These are phyloP conservation scores for Microcebus griseorufus DNA, from an alignment of 2,113 vertebrate species.

Conservation along the genomic window DNA sequence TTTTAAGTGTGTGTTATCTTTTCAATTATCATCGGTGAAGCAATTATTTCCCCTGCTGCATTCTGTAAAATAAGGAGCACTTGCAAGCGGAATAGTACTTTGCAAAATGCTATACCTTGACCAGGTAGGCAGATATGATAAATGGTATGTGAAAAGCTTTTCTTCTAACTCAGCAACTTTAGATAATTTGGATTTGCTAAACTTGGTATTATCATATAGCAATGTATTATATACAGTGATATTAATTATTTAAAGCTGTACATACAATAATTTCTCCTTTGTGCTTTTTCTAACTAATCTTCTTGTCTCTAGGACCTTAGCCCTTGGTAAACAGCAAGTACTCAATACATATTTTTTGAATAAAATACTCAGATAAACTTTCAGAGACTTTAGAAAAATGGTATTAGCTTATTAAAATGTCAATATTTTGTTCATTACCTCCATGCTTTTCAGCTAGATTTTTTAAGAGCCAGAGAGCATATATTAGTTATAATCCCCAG, in stretches of 20 bases:
- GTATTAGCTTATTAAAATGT: not conserved
- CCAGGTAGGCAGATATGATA: slow-evolving; percentile 46
- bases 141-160: slow-evolving; percentile 30
- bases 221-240: not conserved
- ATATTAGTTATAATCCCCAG: not conserved
- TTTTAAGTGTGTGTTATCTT: slow-evolving; percentile 26
- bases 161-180: slow-evolving; percentile 43
- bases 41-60: slow-evolving; percentile 3
- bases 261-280: not conserved
- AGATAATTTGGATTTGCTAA: slow-evolving; percentile 51
- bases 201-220: not conserved
- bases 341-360: not conserved
- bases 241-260: slow-evolving; percentile 52
- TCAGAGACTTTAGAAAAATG: not conserved
- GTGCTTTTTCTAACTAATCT: not conserved
- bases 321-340: not conserved
- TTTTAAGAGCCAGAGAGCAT: not conserved
- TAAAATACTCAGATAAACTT: not conserved
- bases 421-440: not conserved
- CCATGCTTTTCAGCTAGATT: not conserved
- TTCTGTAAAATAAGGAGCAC: slow-evolving; percentile 31
- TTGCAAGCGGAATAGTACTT: not conserved
- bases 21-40: slow-evolving; percentile 47
- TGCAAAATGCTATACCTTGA: not conserved
- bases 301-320: not conserved